Percentiles rank a stretch among this genome's conserved stretches.
phyloP scores from a whole-genome alignment of 2,797 vertebrate species.

The Mormyrops attenuatus region DNA sequence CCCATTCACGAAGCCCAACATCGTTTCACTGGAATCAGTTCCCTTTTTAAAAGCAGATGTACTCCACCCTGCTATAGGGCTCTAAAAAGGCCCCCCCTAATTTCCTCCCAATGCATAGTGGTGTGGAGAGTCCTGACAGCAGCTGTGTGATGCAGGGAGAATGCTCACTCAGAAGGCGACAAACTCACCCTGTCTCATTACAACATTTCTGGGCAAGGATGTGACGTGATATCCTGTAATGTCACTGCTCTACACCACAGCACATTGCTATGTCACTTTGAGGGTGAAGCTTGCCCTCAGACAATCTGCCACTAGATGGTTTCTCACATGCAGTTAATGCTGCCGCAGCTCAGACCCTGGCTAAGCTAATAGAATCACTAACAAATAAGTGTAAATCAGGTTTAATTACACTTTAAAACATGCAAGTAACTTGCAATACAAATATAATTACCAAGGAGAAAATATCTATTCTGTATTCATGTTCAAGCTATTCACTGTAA shows the following conservation, averaged over 20 bases:
- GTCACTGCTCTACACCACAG: background rate
- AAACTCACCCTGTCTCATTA: background rate
- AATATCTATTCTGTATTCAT: background rate
- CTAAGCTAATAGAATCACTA: background rate
- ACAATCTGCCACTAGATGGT: background rate
- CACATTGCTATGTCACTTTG: background rate
- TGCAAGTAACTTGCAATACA: background rate
- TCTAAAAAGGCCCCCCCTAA: background rate
- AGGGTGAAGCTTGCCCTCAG: background rate
- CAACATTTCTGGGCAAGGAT: background rate
- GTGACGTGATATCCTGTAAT: background rate
- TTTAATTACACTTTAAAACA: background rate
- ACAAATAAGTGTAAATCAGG: background rate
- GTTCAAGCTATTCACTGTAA: background rate
- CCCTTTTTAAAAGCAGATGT: no score
- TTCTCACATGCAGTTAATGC: background rate
- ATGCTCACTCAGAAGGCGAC: background rate
- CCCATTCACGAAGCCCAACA: no score
- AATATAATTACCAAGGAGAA: background rate
- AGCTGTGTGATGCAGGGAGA: background rate
- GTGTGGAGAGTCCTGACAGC: background rate
- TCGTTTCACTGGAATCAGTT: no score
- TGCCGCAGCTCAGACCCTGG: background rate
- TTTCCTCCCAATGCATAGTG: background rate
- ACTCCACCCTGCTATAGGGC: background rate